These are phyloP conservation scores for Geotrypetes seraphini DNA, from an alignment of 2,797 vertebrate genomes.

Conservation along the genomic window DNA sequence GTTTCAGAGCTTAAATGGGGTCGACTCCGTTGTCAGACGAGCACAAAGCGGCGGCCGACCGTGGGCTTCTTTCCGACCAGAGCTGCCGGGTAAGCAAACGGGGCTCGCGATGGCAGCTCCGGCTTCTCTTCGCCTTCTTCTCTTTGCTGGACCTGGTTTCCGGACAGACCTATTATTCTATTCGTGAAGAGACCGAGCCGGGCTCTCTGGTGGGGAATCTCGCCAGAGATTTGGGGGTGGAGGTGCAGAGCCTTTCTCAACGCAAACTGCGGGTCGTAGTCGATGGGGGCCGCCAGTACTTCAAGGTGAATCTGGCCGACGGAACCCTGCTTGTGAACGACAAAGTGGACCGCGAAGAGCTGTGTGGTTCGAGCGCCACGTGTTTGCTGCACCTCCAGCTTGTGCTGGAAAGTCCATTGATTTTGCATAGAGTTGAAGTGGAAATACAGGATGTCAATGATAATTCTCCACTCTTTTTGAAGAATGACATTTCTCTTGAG, in stretches of 20 bases:
- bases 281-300: conserved; percentile 66
- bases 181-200: conserved; percentile 75
- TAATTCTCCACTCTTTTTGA: conserved; percentile 51
- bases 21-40: too few relatives aligned
- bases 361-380: conserved; percentile 60
- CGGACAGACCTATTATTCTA: conserved; percentile 78
- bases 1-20: too few relatives aligned
- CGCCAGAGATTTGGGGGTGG: conserved; percentile 74
- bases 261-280: conserved; percentile 68
- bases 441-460: conserved; percentile 73
- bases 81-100: not conserved
- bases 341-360: conserved; percentile 77
- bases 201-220: conserved; percentile 84
- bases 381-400: conserved; percentile 55
- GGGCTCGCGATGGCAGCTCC: conserved; percentile 1
- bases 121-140: not conserved
- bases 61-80: not conserved
- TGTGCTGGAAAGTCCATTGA: conserved; percentile 56
- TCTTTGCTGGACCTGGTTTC: conserved; percentile 46
- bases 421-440: conserved; percentile 54
- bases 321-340: conserved; percentile 74
- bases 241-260: conserved; percentile 56
- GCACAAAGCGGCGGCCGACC: conserved; percentile 13
- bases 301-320: conserved; percentile 68
- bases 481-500: conserved; percentile 47